Evolutionary conservation across 2,797 vertebrate genomes (phyloP), one percentile per base, ranked within the genome.

Genomic region (Pterois miles): DNA sequence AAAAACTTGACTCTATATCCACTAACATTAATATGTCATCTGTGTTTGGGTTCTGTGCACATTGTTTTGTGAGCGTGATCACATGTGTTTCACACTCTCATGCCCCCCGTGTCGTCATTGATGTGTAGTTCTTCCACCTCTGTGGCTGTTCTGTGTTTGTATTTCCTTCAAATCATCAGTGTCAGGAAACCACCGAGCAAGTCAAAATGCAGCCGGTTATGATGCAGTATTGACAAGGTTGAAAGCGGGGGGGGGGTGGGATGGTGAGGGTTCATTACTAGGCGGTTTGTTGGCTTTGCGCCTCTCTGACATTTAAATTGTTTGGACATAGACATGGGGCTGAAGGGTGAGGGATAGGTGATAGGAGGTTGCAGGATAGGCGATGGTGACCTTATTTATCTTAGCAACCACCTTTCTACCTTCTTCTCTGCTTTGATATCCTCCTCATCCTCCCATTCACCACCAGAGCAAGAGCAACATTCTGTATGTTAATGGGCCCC

Each of bases 111-210:
- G 68, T 85, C 87, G 65, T 80, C 63, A 43, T 82, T 69, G 6
- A 67, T 73, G 86, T 94, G 38, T 71, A 40, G 48, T 70, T 86
- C 73, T 58, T 80, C 50, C 74, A 65, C 69, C 72, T 82, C 76
- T 86, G 66, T 91, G 62, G 78, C 7, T 64, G 20, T 85, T 74
- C 23, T 80, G 74, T 92, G 84, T 93, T 83, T 84, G 78, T 90
- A 10, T 29, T 14, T 77, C 52, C 12, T 65, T 58, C 53, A 53
- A 38, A 43, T 81, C 71, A 65, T 76, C 50, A 74, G 60, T 81
- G 68, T 92, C 75, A 59, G 58, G 74, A 86, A 86, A 77, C 88
- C 69, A 62, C 59, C 23, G 31, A 80, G 76, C 60, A 75, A 74
- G 80, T 86, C 18, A 59, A 64, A 82, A 50, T 66, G 40, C 3